Base-by-base conservation (phyloP, 2,113 vertebrate genomes). In the Eupsittula cactorum region DNA sequence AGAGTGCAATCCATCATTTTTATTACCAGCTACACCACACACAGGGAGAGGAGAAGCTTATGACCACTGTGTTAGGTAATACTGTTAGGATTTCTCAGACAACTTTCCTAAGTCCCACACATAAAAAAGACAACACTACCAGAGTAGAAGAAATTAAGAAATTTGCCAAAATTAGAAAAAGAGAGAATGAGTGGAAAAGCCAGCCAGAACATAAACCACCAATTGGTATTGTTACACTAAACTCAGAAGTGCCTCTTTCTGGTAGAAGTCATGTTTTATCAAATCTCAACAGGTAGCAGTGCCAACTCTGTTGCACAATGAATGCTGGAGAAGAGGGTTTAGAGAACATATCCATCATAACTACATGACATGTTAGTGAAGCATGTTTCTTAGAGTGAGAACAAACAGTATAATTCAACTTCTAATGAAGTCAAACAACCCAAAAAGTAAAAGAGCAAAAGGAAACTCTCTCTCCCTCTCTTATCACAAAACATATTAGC, bases 361-460 rank as follows among this genome's bases (percentile, higher is more conserved):
- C 85, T 62, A 1, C 60, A 14, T 60, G 83, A 75, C 86, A 84
- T 10, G 64, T 92, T 88, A 77, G 76, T 12, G 55, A 78, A 50
- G 80, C 35, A 8, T 83, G 37, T 71, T 93, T 69, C 93, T 60
- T 21, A 57, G 80, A 75, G 88, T 28, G 90, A 94, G 92, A 95
- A 81, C 88, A 95, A 96, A 94, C 95, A 88, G 86, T 42, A 88
- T 77, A 88, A 92, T 52, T 91, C 95, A 81, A 62, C 86, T 91
- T 87, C 88, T 96, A 86, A 95, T 86, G 76, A 96, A 97, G 93
- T 83, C 90, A 78, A 97, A 92, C 90, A 88, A 78, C 90, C 86
- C 90, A 11, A 73, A 92, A 94, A 88, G 79, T 71, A 75, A 60
- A 75, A 79, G 77, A 90, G 93, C 82, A 90, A 90, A 88, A 88